Evolutionary conservation across 2,797 vertebrate species (phyloP).

Genomic region (Pseudochirops cupreus): DNA sequence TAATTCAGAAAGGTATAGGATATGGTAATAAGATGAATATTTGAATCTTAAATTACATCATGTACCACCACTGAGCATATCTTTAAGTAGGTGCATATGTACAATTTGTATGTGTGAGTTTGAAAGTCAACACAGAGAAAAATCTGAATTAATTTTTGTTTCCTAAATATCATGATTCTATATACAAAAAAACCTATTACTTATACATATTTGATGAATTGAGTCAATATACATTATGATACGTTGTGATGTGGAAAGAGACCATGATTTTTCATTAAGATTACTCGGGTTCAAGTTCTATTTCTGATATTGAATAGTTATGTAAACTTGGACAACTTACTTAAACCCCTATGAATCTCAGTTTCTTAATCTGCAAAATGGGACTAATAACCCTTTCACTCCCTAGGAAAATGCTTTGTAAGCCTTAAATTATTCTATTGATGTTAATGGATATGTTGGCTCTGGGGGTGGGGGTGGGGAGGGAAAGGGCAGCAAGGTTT

Average conservation of each 20-base stretch:
- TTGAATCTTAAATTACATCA: neutral
- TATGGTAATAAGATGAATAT: neutral
- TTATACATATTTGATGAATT: neutral
- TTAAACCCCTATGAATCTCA: neutral
- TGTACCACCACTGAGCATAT: neutral
- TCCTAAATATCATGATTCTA: neutral
- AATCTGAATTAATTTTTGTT: neutral
- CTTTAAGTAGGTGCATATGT: neutral
- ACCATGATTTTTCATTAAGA: neutral
- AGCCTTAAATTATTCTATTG: neutral
- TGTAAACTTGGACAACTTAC: neutral
- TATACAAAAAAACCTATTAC: neutral
- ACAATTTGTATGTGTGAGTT: neutral
- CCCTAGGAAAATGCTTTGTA: neutral
- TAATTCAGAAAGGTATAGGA: neutral
- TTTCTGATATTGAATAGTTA: neutral
- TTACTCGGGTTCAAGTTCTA: neutral
- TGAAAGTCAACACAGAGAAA: neutral
- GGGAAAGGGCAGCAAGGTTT: neutral
- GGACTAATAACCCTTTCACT: neutral
- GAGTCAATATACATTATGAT: neutral
- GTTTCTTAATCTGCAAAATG: neutral
- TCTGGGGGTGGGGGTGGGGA: accelerated
- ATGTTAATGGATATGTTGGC: neutral
- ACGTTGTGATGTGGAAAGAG: neutral